Evolutionary conservation across 2,888 invertebrate genomes (phyloP).

Genomic region (Andrena camellia): DNA sequence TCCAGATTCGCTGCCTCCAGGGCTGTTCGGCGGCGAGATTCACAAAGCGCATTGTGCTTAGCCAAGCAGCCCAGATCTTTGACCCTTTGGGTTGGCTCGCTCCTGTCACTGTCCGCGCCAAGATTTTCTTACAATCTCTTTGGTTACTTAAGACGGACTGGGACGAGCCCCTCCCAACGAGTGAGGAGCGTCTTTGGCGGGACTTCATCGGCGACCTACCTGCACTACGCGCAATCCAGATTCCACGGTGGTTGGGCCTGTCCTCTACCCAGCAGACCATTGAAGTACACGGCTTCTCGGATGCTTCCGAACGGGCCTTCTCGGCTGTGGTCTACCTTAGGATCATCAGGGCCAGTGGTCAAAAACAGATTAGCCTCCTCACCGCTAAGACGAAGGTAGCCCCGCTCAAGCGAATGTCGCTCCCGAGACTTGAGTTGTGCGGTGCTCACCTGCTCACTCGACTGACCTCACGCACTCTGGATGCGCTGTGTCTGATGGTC

Average conservation of each 20-base stretch:
- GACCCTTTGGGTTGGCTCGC: constrained; percentile 57
- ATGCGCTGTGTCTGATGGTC: no score
- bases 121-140: constrained; percentile 52
- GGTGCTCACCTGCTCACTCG: background rate
- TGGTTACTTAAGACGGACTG: constrained; percentile 55
- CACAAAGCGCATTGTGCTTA: constrained; percentile 50
- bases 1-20: background rate
- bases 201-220: constrained; percentile 23
- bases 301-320: constrained; percentile 46
- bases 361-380: background rate
- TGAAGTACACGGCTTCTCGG: constrained; percentile 62
- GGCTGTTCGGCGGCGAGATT: accelerated
- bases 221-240: background rate
- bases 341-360: background rate
- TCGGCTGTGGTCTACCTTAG: constrained; percentile 38
- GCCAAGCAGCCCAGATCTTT: constrained; percentile 49
- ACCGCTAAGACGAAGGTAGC: constrained; percentile 54
- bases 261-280: background rate
- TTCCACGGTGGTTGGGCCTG: constrained; percentile 51
- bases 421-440: background rate
- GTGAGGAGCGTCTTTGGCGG: constrained; percentile 6
- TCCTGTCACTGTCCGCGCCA: constrained; percentile 53
- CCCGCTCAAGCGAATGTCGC: constrained; percentile 23
- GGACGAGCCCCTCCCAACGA: constrained; percentile 35
- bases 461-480: no score